Evolutionary conservation across 2,797 vertebrate species (phyloP), one percentile per base, ranked within the genome.

Genomic region (Poecile montanus): DNA sequence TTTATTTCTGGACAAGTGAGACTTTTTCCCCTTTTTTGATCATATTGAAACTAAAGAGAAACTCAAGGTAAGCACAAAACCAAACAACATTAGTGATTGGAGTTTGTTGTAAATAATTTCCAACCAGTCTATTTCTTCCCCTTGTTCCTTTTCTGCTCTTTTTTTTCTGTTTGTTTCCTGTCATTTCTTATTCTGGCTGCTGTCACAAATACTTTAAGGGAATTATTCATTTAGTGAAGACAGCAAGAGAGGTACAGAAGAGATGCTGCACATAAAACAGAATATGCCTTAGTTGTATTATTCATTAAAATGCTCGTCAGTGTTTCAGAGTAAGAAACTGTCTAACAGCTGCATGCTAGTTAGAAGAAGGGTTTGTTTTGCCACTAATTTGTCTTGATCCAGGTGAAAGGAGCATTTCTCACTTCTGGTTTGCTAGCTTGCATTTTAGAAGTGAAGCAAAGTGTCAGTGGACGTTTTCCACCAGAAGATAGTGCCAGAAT

Each of bases 161-260:
- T 68, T 32, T 75, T 93, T 88, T 70, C 42, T 87, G 32, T 82
- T 90, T 85, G 54, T 81, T 77, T 44, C 61, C 87, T 95, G 88
- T 87, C 65, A 68, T 36, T 94, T 91, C 53, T 67, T 76, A 21
- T 56, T 91, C 63, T 36, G 74, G 25, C 70, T 87, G 48, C 71
- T 94, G 77, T 56, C 80, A 91, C 80, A 86, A 53, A 75, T 84
- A 38, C 36, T 95, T 73, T 53, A 85, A 95, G 74, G 60, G 94
- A 93, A 92, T 95, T 95, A 87, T 86, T 96, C 34, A 90, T 94
- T 93, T 85, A 83, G 51, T 62, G 80, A 82, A 94, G 94, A 89
- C 67, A 74, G 89, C 22, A 30, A 87, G 72, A 62, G 80, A 79
- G 66, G 56, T 74, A 34, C 45, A 54, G 61, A 71, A 25, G 57